Evolutionary conservation across 2,113 vertebrate genomes (phyloP), one percentile per base, ranked within the genome.

Genomic region (Verasper variegatus): DNA sequence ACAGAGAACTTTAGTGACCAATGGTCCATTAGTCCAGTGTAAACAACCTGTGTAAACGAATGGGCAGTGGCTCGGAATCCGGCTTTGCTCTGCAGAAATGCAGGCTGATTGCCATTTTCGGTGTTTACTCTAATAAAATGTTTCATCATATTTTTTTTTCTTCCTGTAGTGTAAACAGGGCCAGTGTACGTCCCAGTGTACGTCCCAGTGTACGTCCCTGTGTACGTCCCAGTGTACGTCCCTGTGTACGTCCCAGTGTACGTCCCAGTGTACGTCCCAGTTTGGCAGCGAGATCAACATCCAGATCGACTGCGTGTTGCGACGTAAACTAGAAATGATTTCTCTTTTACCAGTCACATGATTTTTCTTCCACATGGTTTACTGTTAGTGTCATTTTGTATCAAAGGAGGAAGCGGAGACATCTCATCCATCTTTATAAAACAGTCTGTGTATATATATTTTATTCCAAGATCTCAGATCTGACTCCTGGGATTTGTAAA

Each of bases 41-140:
- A 76, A 83, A 80, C 70, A 76, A 21, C 58, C 20, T 52, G 17
- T 58, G 72, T 62, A 76, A 82, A 82, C 73, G 80, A 61, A 72
- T 31, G 58, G 21, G 37, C 70, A 18, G 24, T 52, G 55, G 27
- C 68, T 73, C 5, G 13, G 45, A 45, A 15, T 51, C 52, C 52
- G 51, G 74, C 40, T 47, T 23, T 27, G 13, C 21, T 73, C 31
- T 27, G 45, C 42, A 37, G 62, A 72, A 59, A 71, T 51, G 26
- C 12, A 56, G 61, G 57, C 68, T n/a, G 31, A 20, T 63, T 40
- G 26, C 52, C 71, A 55, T 71, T 3, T 71, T 71, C 57, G 51
- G 42, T 79, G 65, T 77, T 80, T 66, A 76, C 68, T 37, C 69
- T 74, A 21, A 79, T 72, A 64, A 77, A 67, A 71, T 40, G 21